phyloP scores from a whole-genome alignment of 2,888 invertebrate genomes.

The Nemotelus nigrinus region DNA sequence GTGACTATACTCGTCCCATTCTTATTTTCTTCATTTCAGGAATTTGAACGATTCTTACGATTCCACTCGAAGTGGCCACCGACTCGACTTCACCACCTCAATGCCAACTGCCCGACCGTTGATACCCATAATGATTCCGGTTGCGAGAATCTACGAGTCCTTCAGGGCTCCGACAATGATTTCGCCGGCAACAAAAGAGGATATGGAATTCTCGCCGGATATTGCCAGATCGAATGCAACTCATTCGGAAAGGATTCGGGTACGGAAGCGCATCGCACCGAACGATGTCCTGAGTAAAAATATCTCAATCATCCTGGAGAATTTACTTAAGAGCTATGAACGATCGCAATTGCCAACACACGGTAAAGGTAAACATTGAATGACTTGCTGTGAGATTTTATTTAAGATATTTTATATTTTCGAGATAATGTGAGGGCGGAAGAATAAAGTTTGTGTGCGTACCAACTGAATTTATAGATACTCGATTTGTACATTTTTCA shows the following conservation, averaged over 20 bases:
- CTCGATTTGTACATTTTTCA: too few relatives aligned
- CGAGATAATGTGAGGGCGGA: too few relatives aligned
- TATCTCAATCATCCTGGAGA: slow-evolving; percentile 85
- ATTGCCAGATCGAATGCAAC: slow-evolving; percentile 6
- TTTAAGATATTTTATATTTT: too few relatives aligned
- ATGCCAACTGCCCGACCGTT: slow-evolving; percentile 30
- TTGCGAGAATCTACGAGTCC: slow-evolving; percentile 48
- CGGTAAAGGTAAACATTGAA: slow-evolving; percentile 74
- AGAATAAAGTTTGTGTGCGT: too few relatives aligned
- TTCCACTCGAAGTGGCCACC: not conserved
- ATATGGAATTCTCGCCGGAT: not conserved
- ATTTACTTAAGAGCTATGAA: slow-evolving; percentile 88
- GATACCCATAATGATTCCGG: slow-evolving; percentile 46
- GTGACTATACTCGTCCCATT: not conserved
- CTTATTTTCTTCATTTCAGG: slow-evolving; percentile 15
- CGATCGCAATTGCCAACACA: slow-evolving; percentile 90
- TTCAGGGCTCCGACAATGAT: slow-evolving; percentile 40
- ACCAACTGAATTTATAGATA: too few relatives aligned
- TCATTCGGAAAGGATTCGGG: slow-evolving; percentile 32
- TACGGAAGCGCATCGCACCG: slow-evolving; percentile 67
- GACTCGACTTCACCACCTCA: too few relatives aligned
- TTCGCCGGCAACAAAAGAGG: not conserved
- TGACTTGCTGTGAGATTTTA: too few relatives aligned
- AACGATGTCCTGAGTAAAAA: slow-evolving; percentile 83
- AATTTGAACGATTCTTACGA: slow-evolving; percentile 22